phyloP scores from a whole-genome alignment of 2,113 vertebrate species.

The Ptychochromis oligacanthus region DNA sequence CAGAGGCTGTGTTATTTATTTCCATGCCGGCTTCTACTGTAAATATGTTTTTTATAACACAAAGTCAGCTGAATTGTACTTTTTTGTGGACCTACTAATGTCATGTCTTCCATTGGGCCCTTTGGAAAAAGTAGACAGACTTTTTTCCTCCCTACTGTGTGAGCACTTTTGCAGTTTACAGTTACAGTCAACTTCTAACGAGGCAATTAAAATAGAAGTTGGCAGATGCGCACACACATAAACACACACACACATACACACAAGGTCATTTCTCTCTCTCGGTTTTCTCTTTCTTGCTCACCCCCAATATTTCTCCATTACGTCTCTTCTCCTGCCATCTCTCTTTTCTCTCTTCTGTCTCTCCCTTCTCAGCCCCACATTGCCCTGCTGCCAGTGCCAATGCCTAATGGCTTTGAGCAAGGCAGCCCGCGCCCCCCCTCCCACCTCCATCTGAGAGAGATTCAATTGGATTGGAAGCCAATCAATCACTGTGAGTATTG shows the following conservation, averaged over 20 bases:
- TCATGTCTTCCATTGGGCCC: not conserved
- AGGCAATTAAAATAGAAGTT: constrained; percentile 61
- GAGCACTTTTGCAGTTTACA: constrained; percentile 43
- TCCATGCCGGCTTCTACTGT: not conserved
- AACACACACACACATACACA: not conserved
- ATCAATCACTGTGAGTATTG: constrained; percentile 74
- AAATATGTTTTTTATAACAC: not conserved
- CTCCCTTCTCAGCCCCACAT: not conserved
- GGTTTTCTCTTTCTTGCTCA: constrained; percentile 32
- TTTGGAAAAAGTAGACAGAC: not conserved
- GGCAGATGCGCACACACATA: constrained; percentile 19
- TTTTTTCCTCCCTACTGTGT: constrained; percentile 10
- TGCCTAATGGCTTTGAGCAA: constrained; percentile 65
- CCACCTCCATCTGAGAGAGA: constrained; percentile 53
- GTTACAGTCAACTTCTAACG: constrained; percentile 60
- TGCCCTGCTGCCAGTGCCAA: constrained; percentile 51
- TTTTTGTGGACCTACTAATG: too few species aligned
- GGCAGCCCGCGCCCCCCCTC: constrained; percentile 24
- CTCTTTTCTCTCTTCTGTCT: constrained; percentile 20
- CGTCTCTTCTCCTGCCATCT: constrained; percentile 34
- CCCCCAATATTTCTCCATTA: constrained; percentile 57
- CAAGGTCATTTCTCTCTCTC: constrained; percentile 10
- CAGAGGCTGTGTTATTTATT: not conserved
- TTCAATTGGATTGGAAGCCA: constrained; percentile 79
- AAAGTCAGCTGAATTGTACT: too few species aligned